phyloP scores from a whole-genome alignment of 2,888 invertebrate genomes.

The Sicus ferrugineus region DNA sequence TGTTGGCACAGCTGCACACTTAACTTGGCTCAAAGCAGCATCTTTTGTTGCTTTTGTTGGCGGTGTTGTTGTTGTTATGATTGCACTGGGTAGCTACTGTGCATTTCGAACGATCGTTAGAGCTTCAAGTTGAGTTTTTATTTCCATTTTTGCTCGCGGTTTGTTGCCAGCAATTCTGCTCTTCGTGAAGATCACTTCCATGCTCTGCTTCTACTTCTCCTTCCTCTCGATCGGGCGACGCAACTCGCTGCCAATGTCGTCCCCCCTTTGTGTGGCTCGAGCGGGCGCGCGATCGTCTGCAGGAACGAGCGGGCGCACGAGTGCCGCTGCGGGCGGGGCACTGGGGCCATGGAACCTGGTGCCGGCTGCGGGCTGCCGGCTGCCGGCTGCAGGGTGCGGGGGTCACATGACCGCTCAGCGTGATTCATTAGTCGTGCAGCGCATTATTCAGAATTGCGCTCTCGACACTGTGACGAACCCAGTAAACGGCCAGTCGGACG shows the following conservation, averaged over 20 bases:
- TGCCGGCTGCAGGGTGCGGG: conserved; percentile 2
- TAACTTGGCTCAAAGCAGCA: conserved; percentile 34
- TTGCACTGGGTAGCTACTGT: conserved; percentile 56
- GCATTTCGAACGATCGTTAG: conserved; percentile 54
- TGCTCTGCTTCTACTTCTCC: conserved; percentile 22
- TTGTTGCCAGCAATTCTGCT: conserved; percentile 26
- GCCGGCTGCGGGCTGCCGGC: background rate
- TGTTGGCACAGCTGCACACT: conserved; percentile 24
- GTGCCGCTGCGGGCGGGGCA: background rate
- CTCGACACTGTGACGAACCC: conserved; percentile 18
- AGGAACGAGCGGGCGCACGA: conserved; percentile 19
- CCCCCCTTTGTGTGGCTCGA: conserved; percentile 34
- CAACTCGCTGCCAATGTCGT: conserved; percentile 44
- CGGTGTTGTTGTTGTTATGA: conserved; percentile 46
- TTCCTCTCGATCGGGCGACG: conserved; percentile 11
- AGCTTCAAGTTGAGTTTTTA: conserved; percentile 16
- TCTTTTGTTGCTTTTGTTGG: conserved; percentile 31
- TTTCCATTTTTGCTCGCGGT: conserved; percentile 39
- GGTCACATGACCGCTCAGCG: conserved; percentile 42
- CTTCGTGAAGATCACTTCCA: conserved; percentile 36
- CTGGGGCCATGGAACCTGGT: too few species aligned
- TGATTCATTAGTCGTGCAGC: conserved; percentile 47
- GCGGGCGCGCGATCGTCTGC: conserved; percentile 10
- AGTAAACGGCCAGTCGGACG: conserved; percentile 1
- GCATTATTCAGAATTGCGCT: conserved; percentile 39